These are phyloP conservation scores for Plemyria rubiginata DNA, from an alignment of 2,888 invertebrate species.

Conservation along the genomic window DNA sequence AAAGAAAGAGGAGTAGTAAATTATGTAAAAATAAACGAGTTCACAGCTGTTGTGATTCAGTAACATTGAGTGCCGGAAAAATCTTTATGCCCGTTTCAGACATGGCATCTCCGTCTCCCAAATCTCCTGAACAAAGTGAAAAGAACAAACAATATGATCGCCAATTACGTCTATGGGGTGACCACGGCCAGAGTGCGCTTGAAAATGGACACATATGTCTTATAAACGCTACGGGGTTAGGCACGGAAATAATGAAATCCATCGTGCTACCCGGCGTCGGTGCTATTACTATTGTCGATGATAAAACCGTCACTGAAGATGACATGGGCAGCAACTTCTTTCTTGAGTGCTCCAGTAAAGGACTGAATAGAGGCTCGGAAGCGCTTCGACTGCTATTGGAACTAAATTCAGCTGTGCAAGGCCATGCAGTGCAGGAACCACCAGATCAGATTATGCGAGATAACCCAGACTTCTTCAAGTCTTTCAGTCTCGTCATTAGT, in stretches of 20 bases:
- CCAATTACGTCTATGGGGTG: conserved; percentile 98
- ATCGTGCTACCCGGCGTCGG: conserved; percentile 97
- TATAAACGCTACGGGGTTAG: conserved; percentile 96
- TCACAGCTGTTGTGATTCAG: too few relatives aligned
- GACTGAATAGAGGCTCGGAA: conserved; percentile 93
- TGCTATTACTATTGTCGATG: conserved; percentile 96
- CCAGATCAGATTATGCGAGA: conserved; percentile 93
- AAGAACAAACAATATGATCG: conserved; percentile 92
- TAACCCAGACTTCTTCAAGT: conserved; percentile 94
- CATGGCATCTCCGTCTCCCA: conserved; percentile 89
- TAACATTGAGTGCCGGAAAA: too few relatives aligned
- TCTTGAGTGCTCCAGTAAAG: conserved; percentile 91
- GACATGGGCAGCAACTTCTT: conserved; percentile 99
- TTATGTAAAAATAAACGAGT: too few relatives aligned
- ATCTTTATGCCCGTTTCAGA: neutral
- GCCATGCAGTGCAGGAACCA: conserved; percentile 96
- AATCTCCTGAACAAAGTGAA: conserved; percentile 90
- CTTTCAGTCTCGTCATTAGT: conserved; percentile 94
- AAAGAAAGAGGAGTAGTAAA: too few relatives aligned
- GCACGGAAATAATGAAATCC: conserved; percentile 97
- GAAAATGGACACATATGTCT: conserved; percentile 96
- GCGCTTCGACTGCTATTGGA: conserved; percentile 93
- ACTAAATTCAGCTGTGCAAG: conserved; percentile 96
- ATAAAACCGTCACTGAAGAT: conserved; percentile 92
- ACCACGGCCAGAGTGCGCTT: conserved; percentile 96